Conservation (phyloP, 2,888 invertebrate genomes). For the Crocallis elinguaria region DNA sequence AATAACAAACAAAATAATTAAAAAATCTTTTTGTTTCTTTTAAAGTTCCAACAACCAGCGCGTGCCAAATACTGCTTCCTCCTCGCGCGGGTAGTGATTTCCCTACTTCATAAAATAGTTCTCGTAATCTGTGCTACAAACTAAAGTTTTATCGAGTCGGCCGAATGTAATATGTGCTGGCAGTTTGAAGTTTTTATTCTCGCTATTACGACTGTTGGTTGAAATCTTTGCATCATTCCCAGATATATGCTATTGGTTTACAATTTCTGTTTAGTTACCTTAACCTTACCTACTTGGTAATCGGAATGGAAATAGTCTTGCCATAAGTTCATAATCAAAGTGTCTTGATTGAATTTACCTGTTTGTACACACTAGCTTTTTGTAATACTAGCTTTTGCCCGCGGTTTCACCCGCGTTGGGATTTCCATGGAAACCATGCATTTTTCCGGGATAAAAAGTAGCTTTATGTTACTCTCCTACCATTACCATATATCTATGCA, state of each 20-base stretch:
- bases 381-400: too few relatives aligned
- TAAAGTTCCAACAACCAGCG: neutral
- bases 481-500: too few relatives aligned
- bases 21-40: neutral
- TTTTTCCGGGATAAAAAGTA: too few relatives aligned
- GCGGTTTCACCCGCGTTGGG: too few relatives aligned
- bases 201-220: conserved; percentile 14
- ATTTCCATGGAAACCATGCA: too few relatives aligned
- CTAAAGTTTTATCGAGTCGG: conserved; percentile 29
- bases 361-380: too few relatives aligned
- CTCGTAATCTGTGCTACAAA: conserved; percentile 31
- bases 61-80: conserved; percentile 15
- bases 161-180: conserved; percentile 27
- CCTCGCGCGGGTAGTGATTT: conserved; percentile 20
- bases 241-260: conserved; percentile 3
- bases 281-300: too few relatives aligned
- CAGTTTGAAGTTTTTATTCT: conserved; percentile 29
- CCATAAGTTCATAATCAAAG: too few relatives aligned
- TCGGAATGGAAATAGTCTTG: neutral
- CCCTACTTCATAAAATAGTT: conserved; percentile 18
- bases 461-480: too few relatives aligned
- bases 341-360: too few relatives aligned
- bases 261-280: neutral
- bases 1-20: conserved; percentile 12
- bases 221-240: conserved; percentile 20